Percentiles rank a stretch among this genome's conserved stretches.
These are phyloP conservation scores for Strongylocentrotus purpuratus DNA, from an alignment of 35 echinoderm and acorn worm species.

Conservation along the genomic window DNA sequence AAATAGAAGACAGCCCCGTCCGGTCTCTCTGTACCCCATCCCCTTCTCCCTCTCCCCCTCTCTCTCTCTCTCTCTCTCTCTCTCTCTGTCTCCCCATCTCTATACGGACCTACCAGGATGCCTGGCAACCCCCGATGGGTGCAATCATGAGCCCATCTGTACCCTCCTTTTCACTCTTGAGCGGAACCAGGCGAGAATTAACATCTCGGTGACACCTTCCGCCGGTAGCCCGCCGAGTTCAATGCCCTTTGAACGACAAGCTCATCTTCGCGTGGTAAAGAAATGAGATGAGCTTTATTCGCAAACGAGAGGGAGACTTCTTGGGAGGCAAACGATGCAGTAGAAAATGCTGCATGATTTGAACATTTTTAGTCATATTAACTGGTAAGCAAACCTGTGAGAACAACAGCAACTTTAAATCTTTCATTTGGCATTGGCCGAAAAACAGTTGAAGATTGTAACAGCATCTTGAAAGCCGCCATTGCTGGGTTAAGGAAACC, in stretches of 20 bases:
- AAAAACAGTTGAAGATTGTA: neutral
- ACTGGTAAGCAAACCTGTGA: too few species aligned
- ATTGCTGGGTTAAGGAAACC: neutral
- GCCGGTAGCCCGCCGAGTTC: neutral
- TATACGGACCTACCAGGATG: neutral
- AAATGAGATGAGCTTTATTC: neutral
- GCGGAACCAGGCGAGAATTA: neutral
- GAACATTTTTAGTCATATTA: too few species aligned
- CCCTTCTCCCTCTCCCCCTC: too few species aligned
- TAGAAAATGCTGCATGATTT: too few species aligned
- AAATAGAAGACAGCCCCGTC: too few species aligned
- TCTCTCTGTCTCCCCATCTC: neutral
- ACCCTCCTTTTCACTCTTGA: neutral
- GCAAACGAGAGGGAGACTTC: neutral
- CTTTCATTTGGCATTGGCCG: neutral
- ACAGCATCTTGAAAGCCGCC: neutral
- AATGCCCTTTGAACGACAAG: neutral
- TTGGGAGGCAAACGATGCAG: neutral
- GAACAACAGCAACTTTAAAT: neutral
- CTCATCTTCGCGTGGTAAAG: neutral
- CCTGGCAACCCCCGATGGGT: neutral
- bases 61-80: too few species aligned
- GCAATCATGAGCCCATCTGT: neutral
- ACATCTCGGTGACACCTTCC: constrained; percentile 7
- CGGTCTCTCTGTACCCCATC: too few species aligned